Evolutionary conservation across 2,797 vertebrate genomes (phyloP).

Genomic region (Gadopsis bispinosus): DNA sequence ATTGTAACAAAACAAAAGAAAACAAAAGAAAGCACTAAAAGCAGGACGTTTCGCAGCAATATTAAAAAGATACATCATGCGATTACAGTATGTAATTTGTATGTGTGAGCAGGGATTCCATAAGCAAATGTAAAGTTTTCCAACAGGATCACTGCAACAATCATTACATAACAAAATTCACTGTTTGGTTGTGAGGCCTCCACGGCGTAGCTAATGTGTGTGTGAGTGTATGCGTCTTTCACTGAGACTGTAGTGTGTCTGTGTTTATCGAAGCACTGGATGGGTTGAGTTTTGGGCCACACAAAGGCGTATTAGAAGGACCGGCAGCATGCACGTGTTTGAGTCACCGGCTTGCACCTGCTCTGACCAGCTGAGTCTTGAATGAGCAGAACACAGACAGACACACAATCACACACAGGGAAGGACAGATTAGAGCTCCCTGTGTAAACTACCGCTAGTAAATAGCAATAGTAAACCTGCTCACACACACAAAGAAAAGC

Average conservation of each 20-base stretch:
- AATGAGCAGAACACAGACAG: constrained; percentile 64
- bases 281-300: constrained; percentile 52
- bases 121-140: constrained; percentile 51
- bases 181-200: constrained; percentile 51
- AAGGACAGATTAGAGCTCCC: constrained; percentile 67
- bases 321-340: constrained; percentile 60
- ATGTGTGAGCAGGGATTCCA: constrained; percentile 26
- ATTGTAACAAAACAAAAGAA: neutral
- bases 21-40: neutral
- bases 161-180: constrained; percentile 64
- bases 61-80: neutral
- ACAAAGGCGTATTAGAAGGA: constrained; percentile 70
- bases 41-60: neutral
- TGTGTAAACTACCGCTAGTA: constrained; percentile 75
- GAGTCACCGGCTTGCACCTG: constrained; percentile 81
- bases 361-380: constrained; percentile 79
- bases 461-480: constrained; percentile 46
- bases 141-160: constrained; percentile 34
- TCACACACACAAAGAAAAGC: constrained; percentile 37
- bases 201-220: constrained; percentile 32
- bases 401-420: constrained; percentile 53
- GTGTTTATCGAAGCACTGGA: constrained; percentile 58
- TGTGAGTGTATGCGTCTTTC: constrained; percentile 36
- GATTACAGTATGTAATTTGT: constrained; percentile 4
- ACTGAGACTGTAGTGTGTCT: constrained; percentile 34